phyloP scores from a whole-genome alignment of 2,113 vertebrate genomes.

The Tringa solitaria region DNA sequence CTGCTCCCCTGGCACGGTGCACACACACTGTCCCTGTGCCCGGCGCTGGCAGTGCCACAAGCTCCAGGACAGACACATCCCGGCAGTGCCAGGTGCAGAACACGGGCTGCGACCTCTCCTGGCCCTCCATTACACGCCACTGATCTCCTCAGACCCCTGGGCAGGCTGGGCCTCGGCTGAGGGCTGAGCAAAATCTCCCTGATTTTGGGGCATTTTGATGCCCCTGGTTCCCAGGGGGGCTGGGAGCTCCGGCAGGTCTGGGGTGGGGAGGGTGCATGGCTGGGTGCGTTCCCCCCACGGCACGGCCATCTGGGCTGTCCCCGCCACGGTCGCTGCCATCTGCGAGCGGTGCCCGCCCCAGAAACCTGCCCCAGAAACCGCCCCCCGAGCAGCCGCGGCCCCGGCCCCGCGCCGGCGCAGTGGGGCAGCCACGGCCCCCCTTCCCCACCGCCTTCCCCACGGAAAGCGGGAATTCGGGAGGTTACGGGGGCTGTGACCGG shows the following conservation, averaged over 20 bases:
- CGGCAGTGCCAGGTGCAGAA: fast-evolving
- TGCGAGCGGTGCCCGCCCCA: background rate
- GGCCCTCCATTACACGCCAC: fast-evolving
- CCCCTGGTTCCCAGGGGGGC: background rate
- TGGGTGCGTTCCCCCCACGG: fast-evolving
- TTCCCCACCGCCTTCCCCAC: fast-evolving
- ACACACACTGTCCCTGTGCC: background rate
- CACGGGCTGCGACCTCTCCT: fast-evolving
- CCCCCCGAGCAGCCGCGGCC: background rate
- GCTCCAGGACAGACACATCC: background rate
- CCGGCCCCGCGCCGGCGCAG: fast-evolving
- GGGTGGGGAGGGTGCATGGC: fast-evolving
- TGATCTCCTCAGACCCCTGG: background rate
- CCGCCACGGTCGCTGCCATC: fast-evolving
- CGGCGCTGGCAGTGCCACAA: background rate
- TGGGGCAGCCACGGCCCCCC: fast-evolving
- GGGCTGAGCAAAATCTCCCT: background rate
- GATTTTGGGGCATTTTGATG: background rate
- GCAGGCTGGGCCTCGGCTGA: background rate
- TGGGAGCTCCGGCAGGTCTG: fast-evolving
- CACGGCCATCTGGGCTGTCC: background rate
- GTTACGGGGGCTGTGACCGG: fast-evolving
- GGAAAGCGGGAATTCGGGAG: background rate
- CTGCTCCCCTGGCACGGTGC: fast-evolving
- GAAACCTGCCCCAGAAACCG: conserved; percentile 37